A percentile compares a stretch with the other conserved stretches of the same genome.
Evolutionary conservation across 2,888 invertebrate genomes (phyloP).

Genomic region (Litoditis marina): DNA sequence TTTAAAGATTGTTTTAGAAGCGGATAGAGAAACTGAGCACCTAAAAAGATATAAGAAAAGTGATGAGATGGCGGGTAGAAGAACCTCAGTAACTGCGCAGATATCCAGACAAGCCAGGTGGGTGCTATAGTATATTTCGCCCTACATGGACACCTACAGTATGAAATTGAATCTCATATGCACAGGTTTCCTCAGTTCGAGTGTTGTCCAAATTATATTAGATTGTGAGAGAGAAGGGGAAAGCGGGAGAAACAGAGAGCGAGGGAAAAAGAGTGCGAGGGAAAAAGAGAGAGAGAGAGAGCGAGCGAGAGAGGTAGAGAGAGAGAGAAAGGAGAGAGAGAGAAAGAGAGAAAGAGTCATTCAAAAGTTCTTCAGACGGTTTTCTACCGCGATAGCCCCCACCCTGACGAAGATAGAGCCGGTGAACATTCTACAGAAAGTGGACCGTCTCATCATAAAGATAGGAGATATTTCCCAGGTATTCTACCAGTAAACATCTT

Average conservation of each 20-base stretch:
- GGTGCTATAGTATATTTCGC: too few species aligned
- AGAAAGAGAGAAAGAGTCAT: neutral
- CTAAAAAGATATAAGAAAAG: too few species aligned
- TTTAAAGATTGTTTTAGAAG: too few species aligned
- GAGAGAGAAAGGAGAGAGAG: neutral
- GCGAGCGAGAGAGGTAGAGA: too few species aligned
- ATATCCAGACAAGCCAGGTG: constrained; percentile 35
- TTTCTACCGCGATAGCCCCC: constrained; percentile 58
- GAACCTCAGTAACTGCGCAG: constrained; percentile 40
- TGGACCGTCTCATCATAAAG: constrained; percentile 39
- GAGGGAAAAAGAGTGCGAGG: too few species aligned
- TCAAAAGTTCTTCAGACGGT: constrained; percentile 38
- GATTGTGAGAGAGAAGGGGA: neutral
- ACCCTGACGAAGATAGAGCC: constrained; percentile 56
- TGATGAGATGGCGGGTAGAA: constrained; percentile 21
- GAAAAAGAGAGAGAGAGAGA: too few species aligned
- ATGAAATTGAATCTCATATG: neutral
- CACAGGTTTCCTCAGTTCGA: neutral
- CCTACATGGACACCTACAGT: too few species aligned
- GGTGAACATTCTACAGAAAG: constrained; percentile 46
- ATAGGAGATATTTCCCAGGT: constrained; percentile 49
- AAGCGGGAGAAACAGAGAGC: too few species aligned
- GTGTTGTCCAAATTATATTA: neutral
- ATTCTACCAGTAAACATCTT: too few species aligned
- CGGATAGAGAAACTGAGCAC: too few species aligned